Conservation (phyloP, 2,888 invertebrate genomes). For the Caenorhabditis afra region DNA sequence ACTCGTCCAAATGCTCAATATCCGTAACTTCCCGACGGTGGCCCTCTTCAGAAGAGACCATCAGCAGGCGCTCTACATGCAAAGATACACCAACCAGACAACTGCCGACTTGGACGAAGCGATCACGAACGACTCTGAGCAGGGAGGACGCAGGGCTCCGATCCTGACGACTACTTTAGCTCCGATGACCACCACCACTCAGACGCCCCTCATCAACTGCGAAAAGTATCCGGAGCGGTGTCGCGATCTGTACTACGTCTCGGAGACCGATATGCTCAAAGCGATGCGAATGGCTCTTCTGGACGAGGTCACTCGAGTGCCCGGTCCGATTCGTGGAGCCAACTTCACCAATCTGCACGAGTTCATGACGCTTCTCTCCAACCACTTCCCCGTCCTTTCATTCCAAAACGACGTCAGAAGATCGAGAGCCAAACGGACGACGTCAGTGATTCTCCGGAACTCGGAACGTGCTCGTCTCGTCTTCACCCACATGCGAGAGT, state of each 20-base stretch:
- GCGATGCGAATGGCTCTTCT: constrained; percentile 77
- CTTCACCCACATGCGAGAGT: constrained; percentile 77
- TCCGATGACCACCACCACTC: constrained; percentile 69
- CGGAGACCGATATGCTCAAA: constrained; percentile 80
- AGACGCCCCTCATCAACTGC: constrained; percentile 74
- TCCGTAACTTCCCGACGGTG: constrained; percentile 75
- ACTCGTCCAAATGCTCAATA: constrained; percentile 73
- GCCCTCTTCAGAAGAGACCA: constrained; percentile 78
- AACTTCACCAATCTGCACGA: constrained; percentile 77
- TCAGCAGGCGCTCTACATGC: constrained; percentile 79
- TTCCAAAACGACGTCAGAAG: constrained; percentile 71
- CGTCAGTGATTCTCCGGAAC: constrained; percentile 73
- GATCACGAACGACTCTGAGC: constrained; percentile 58
- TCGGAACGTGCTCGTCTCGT: constrained; percentile 77
- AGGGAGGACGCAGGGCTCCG: constrained; percentile 41
- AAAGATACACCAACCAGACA: constrained; percentile 65
- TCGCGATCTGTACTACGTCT: constrained; percentile 77
- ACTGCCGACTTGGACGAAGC: constrained; percentile 65
- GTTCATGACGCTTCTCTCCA: constrained; percentile 76
- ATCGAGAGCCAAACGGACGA: constrained; percentile 65
- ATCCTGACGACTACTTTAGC: constrained; percentile 65
- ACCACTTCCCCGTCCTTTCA: constrained; percentile 78
- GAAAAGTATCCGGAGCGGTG: constrained; percentile 76
- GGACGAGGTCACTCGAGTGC: constrained; percentile 74
- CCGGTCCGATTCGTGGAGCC: constrained; percentile 71